Evolutionary conservation across 2,888 invertebrate species (phyloP), one percentile per base, ranked within the genome.

Genomic region (Euproctis similis): DNA sequence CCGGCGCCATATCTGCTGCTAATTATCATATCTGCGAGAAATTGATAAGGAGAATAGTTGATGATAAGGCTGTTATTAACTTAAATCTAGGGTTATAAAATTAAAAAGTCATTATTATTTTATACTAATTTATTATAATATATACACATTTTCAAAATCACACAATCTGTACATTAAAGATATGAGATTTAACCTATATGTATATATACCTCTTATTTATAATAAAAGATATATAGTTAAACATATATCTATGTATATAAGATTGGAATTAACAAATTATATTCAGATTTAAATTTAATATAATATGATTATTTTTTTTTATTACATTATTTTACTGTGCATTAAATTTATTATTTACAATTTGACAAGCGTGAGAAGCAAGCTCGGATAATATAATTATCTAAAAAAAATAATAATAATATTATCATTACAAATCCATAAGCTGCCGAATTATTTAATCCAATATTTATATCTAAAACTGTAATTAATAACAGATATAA

Each of bases 101-200:
- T n/a, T n/a, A n/a, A n/a, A n/a, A n/a, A n/a, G n/a, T n/a, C n/a
- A n/a, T 34, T 30, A 34, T 40, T 39, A 55, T 71, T 72, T 71
- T 73, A 70, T 75, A 73, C 82, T 82, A 80, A 77, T 78, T 73
- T 73, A 72, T 75, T 72, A 64, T 65, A 71, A 42, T 52, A 25
- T 76, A 63, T 78, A 72, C 77, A 77, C 77, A 77, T 55, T 47
- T 50, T 63, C 62, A 68, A 76, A 74, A 73, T 69, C 68, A 74
- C 72, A 73, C 69, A 59, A 56, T 70, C 69, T 78, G 76, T 81
- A 81, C 80, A 81, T 46, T 69, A 67, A 61, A 61, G 31, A 34
- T 56, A 65, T 57, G 47, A 59, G 53, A 46, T 62, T 64, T 59
- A 67, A 53, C 51, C 61, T 67, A 71, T 48, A 54, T 53, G n/a